Percentiles rank a stretch among this genome's conserved stretches.
Evolutionary conservation across 2,888 invertebrate genomes (phyloP).

Genomic region (Drosophila maculinotata): DNA sequence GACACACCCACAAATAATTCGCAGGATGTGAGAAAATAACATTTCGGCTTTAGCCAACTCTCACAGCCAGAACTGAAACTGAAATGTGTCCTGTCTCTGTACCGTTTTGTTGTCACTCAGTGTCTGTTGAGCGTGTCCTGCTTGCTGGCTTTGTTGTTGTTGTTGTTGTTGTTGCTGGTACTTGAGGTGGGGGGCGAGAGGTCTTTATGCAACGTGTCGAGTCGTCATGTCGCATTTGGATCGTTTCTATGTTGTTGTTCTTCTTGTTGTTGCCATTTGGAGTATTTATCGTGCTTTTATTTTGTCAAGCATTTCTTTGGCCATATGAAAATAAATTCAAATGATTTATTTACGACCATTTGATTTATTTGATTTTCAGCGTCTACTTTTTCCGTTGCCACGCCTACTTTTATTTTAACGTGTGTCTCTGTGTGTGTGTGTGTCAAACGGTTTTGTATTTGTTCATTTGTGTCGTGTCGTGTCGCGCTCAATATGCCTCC

Average conservation of each 20-base stretch:
- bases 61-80: neutral
- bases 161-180: no score
- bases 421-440: constrained; percentile 6
- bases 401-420: constrained; percentile 12
- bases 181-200: constrained; percentile 4
- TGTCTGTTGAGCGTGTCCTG: constrained; percentile 34
- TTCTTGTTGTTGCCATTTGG: constrained; percentile 35
- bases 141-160: constrained; percentile 13
- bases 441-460: constrained; percentile 30
- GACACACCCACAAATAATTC: constrained; percentile 17
- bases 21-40: constrained; percentile 62
- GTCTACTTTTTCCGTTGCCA: constrained; percentile 37
- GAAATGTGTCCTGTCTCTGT: constrained; percentile 40
- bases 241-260: constrained; percentile 14
- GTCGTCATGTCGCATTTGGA: constrained; percentile 41
- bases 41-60: constrained; percentile 49
- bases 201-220: constrained; percentile 61
- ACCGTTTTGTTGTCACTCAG: constrained; percentile 62
- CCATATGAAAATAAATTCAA: constrained; percentile 79
- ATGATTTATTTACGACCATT: constrained; percentile 83
- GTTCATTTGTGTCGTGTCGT: constrained; percentile 25
- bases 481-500: constrained; percentile 23
- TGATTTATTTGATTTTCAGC: constrained; percentile 82
- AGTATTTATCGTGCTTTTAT: constrained; percentile 80
- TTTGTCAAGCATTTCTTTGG: constrained; percentile 69